phyloP scores from a whole-genome alignment of 2,797 vertebrate genomes.

The Hippoglossus hippoglossus region DNA sequence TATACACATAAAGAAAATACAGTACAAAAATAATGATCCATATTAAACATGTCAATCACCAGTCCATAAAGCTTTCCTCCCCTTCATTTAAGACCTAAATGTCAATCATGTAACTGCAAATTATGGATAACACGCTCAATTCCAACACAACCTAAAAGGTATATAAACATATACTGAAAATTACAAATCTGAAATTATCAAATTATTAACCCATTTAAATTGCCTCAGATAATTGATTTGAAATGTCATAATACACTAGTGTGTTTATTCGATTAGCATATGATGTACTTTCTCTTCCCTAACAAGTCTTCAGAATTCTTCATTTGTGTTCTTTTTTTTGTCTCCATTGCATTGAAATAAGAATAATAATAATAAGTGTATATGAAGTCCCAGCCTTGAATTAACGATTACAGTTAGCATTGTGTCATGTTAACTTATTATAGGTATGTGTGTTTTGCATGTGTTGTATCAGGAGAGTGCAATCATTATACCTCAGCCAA shows the following conservation, averaged over 20 bases:
- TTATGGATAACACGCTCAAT: neutral
- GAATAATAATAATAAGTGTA: no score
- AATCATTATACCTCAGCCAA: neutral
- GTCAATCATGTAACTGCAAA: conserved; percentile 9
- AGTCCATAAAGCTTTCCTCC: conserved; percentile 12
- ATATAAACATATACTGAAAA: neutral
- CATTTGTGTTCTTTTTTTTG: conserved; percentile 22
- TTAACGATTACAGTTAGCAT: neutral
- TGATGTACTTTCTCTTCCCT: conserved; percentile 12
- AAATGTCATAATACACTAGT: neutral
- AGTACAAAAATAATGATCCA: conserved; percentile 16
- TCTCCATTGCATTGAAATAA: conserved; percentile 12
- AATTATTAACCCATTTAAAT: neutral
- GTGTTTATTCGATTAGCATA: neutral
- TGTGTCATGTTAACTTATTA: no score
- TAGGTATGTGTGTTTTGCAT: neutral
- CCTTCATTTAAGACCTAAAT: neutral
- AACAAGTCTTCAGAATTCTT: conserved; percentile 24
- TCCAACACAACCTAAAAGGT: no score
- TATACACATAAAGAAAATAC: conserved; percentile 13
- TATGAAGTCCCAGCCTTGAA: no score
- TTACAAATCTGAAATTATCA: neutral
- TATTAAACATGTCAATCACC: conserved; percentile 23
- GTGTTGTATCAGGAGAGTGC: neutral
- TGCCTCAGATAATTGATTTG: neutral